Conservation (phyloP, 2,113 vertebrate species). For the Accipiter virgatus region DNA sequence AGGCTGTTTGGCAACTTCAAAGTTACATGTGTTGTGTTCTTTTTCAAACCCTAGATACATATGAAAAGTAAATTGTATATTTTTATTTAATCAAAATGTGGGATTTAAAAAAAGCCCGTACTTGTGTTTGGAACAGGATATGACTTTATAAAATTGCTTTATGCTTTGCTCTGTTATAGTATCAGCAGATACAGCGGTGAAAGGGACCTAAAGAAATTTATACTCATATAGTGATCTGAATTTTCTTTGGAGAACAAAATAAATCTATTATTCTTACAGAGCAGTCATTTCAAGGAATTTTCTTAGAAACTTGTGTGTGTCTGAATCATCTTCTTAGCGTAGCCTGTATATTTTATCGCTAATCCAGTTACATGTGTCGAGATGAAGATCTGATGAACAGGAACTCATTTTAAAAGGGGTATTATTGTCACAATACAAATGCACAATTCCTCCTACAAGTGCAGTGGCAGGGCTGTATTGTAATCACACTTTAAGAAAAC, state of each 20-base stretch:
- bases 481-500: conserved; percentile 74
- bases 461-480: conserved; percentile 55
- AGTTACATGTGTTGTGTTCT: conserved; percentile 25
- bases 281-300: conserved; percentile 45
- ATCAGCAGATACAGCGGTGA: not conserved
- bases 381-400: conserved; percentile 69
- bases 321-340: conserved; percentile 74
- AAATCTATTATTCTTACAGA: conserved; percentile 5
- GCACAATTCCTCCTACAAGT: conserved; percentile 59
- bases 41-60: conserved; percentile 2
- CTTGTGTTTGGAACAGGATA: not conserved
- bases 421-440: conserved; percentile 56
- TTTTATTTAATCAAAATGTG: conserved; percentile 12
- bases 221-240: not conserved
- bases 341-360: conserved; percentile 64
- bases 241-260: conserved; percentile 25
- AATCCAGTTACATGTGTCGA: conserved; percentile 55
- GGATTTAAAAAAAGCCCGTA: not conserved
- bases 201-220: conserved; percentile 11
- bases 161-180: conserved; percentile 7
- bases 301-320: conserved; percentile 43
- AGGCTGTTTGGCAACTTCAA: conserved; percentile 53
- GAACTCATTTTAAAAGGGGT: conserved; percentile 65
- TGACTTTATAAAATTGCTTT: not conserved
- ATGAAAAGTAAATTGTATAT: not conserved